Base-by-base conservation (phyloP, 2,113 vertebrate genomes). In the Mustela nigripes region DNA sequence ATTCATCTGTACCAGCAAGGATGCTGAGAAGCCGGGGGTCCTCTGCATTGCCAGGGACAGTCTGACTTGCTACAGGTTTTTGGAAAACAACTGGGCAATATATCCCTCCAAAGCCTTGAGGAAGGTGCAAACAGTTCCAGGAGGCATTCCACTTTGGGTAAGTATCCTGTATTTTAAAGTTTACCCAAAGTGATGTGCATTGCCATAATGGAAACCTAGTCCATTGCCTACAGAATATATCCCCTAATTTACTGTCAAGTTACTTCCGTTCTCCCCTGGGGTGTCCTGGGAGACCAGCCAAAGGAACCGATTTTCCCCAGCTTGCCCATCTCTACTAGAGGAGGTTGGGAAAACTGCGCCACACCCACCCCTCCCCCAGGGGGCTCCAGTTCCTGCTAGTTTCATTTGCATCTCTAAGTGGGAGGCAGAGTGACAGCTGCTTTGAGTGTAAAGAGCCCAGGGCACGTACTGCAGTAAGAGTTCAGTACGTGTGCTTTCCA, bases 361-460 rank as follows among this genome's bases (percentile, higher is more conserved):
- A 22, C 60, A 7, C 26, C n/a, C 82, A 7, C 11, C 26, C 15
- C 9, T 12, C 31, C 0, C 9, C 9, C 19, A 1, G 21, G 11
- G 14, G 2, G 11, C 7, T 0, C 7, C 56, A 42, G 24, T 36
- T 69, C 76, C 45, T 26, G 63, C 5, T 84, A 3, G 36, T n/a
- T 88, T 79, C 36, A 50, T 97, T 94, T 97, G 94, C 82, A 45
- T 92, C 83, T 91, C 78, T 94, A 93, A 97, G 67, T 56, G 24
- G 3, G 6, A 74, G 28, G 9, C 56, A 19, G 58, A 60, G 74
- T 28, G 45, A 82, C 18, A 48, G 60, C 48, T 89, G 10, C 56
- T 95, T 86, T 82, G 53, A 65, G 10, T 36, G 42, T 90, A 50
- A 60, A 79, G 60, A 16, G 21, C 12, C 53, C 19, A 48, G 24